Evolutionary conservation across 2,888 invertebrate genomes (phyloP).

Genomic region (Caenorhabditis uteleia): DNA sequence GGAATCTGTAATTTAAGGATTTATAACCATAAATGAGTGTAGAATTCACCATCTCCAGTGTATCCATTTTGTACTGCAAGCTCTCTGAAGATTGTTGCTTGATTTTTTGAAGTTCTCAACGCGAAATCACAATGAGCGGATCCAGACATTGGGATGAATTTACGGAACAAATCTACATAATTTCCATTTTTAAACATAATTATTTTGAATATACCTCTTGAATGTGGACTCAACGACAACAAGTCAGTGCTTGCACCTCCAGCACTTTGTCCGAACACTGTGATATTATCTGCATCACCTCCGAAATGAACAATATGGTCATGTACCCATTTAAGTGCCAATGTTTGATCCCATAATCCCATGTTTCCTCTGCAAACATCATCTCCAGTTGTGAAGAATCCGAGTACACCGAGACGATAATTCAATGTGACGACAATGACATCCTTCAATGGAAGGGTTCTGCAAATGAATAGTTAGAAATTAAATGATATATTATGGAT

Average conservation of each 20-base stretch:
- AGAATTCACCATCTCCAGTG: slow-evolving; percentile 9
- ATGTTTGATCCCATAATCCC: slow-evolving; percentile 65
- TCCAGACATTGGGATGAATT: slow-evolving; percentile 55
- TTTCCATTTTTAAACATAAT: neutral
- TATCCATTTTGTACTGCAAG: slow-evolving; percentile 35
- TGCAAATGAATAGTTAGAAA: slow-evolving; percentile 14
- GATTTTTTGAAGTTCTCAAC: slow-evolving; percentile 17
- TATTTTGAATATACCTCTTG: slow-evolving; percentile 31
- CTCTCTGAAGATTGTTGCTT: slow-evolving; percentile 26
- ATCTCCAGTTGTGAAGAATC: slow-evolving; percentile 52
- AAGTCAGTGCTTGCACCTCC: slow-evolving; percentile 55
- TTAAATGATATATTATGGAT: neutral
- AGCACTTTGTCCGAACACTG: slow-evolving; percentile 65
- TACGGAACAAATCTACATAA: slow-evolving; percentile 49
- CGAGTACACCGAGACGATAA: slow-evolving; percentile 61
- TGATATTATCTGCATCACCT: slow-evolving; percentile 63
- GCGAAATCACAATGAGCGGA: slow-evolving; percentile 43
- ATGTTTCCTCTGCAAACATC: slow-evolving; percentile 52
- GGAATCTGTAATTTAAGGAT: slow-evolving; percentile 1
- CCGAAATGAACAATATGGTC: slow-evolving; percentile 63
- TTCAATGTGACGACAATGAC: slow-evolving; percentile 59
- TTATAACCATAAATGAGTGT: neutral
- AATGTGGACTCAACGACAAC: slow-evolving; percentile 50
- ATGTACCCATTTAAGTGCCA: slow-evolving; percentile 65
- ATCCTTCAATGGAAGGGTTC: slow-evolving; percentile 61